Base-by-base conservation (phyloP, 2,113 vertebrate species). In the Percopsis transmontana region DNA sequence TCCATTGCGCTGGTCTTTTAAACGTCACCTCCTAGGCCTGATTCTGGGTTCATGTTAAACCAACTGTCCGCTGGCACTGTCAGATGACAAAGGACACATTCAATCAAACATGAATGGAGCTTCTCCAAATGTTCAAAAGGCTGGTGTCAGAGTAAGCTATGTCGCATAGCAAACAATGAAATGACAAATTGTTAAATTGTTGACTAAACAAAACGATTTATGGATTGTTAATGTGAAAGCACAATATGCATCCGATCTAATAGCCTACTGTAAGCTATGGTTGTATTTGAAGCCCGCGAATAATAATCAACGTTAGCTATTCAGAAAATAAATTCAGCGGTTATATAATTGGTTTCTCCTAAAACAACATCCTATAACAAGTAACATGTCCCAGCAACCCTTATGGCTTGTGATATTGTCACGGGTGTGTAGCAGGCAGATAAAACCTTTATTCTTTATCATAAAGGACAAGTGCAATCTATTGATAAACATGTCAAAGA, bases 1-100 rank as follows among this genome's bases (percentile, higher is more conserved):
- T 80, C 82, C 87, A 92, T 92, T 10, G 15, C 70, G 77, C 15
- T 45, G 39, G 15, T 9, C 40, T 9, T 40, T 68, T 51, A 64
- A 39, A 21, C n/a, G 5, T 56, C 60, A 64, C 27, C 38, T 19
- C 16, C 72, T 58, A 72, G 2, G 21, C 12, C 38, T 24, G 38
- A 39, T 15, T 45, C 21, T 47, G 9, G 27, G 47, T 15, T 70
- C 21, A n/a, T 20, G 40, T 14, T 47, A 2, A n/a, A 6, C 8
- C 0, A n/a, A 13, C 20, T 5, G 48, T 13, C n/a, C 8, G n/a
- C 0, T 33, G 27, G 27, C 24, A 21, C 66, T 53, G 33, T 3
- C 58, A 45, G 21, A 16, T 24, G 45, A 11, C 21, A 60, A 20
- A 58, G 16, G 14, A 16, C 39, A 15, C 12, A 24, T 8, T n/a